A percentile compares a stretch with the other conserved stretches of the same genome.
phyloP scores from a whole-genome alignment of 2,797 vertebrate species.

The Microctenopoma stevenorrisi region DNA sequence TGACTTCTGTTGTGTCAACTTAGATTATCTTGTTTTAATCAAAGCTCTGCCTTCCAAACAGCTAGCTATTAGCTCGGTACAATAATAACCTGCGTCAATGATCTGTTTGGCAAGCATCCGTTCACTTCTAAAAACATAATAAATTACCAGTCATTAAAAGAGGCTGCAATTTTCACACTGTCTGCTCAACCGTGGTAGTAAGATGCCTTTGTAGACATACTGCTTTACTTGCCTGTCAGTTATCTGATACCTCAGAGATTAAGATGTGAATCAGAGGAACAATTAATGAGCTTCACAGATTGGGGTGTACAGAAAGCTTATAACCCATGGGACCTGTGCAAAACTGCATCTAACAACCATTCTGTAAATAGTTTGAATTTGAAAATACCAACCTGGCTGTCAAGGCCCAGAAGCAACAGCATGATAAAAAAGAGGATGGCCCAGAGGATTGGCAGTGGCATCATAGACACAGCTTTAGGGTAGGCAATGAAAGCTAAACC shows the following conservation, averaged over 20 bases:
- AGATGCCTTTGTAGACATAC: conserved; percentile 51
- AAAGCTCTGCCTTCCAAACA: conserved; percentile 52
- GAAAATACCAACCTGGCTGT: conserved; percentile 93
- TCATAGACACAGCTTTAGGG: conserved; percentile 99
- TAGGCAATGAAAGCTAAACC: conserved; percentile 99
- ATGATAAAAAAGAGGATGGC: conserved; percentile 99
- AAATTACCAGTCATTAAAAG: conserved; percentile 8
- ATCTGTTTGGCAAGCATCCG: conserved; percentile 9
- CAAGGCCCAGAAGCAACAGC: conserved; percentile 98
- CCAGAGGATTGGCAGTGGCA: conserved; percentile 98
- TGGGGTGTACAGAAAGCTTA: conserved; percentile 33
- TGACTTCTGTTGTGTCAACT: conserved; percentile 73
- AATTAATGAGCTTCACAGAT: conserved; percentile 59
- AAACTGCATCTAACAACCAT: conserved; percentile 2
- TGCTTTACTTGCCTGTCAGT: conserved; percentile 40
- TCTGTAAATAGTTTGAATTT: conserved; percentile 19
- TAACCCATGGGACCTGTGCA: conserved; percentile 1
- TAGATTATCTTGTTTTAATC: conserved; percentile 67
- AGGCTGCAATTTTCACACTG: conserved; percentile 22
- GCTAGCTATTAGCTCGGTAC: neutral
- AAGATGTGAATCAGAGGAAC: conserved; percentile 42
- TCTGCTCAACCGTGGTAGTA: conserved; percentile 16
- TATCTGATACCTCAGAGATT: conserved; percentile 47
- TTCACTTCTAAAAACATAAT: conserved; percentile 17
- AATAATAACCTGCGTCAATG: conserved; percentile 1